These are phyloP conservation scores for Hippopotamus amphibius DNA, from an alignment of 2,113 vertebrate genomes.

Conservation along the genomic window DNA sequence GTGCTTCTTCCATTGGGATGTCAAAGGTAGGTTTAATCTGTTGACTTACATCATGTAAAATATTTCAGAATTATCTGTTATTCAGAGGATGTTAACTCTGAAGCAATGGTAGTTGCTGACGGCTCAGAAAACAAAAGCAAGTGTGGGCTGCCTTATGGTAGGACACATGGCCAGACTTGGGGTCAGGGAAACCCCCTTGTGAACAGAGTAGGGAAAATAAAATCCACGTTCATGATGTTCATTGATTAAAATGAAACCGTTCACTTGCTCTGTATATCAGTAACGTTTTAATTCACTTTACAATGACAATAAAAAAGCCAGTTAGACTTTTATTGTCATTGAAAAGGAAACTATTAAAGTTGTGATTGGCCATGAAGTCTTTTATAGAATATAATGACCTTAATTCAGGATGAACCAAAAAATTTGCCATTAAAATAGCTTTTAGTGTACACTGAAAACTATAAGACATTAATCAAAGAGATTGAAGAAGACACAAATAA, in stretches of 20 bases:
- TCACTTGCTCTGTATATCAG: not conserved
- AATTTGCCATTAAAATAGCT: conserved; percentile 21
- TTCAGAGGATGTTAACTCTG: conserved; percentile 18
- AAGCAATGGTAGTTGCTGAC: not conserved
- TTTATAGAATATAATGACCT: not conserved
- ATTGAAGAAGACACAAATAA: not conserved
- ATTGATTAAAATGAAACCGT: conserved; percentile 55
- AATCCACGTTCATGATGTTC: not conserved
- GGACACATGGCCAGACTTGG: not conserved
- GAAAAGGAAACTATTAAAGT: conserved; percentile 33
- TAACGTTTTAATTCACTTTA: not conserved
- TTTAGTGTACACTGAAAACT: not conserved
- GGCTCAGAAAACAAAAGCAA: not conserved
- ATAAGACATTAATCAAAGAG: not conserved
- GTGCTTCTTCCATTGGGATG: not conserved
- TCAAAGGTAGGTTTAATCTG: conserved; percentile 51
- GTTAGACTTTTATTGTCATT: not conserved
- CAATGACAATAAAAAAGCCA: not conserved
- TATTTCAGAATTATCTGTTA: conserved; percentile 14
- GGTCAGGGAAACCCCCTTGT: not conserved
- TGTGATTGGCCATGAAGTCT: not conserved
- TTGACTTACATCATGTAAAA: conserved; percentile 16
- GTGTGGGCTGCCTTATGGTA: not conserved
- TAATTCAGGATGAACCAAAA: conserved; percentile 38
- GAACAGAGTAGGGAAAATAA: not conserved